Percentiles rank a stretch among this genome's conserved stretches.
phyloP scores from a whole-genome alignment of 2,113 vertebrate genomes.

The Myotis yumanensis region DNA sequence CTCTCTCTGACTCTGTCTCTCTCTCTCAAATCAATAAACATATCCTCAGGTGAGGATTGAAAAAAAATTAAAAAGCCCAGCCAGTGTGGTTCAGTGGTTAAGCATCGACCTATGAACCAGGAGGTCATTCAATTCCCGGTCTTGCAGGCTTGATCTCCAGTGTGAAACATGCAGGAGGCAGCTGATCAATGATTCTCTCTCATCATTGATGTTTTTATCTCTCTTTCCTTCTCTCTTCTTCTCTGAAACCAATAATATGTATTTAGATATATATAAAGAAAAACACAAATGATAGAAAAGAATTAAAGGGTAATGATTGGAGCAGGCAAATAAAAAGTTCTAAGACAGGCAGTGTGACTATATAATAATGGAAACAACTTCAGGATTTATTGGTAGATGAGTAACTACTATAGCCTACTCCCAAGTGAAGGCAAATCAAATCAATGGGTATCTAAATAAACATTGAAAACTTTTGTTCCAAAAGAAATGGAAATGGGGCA shows the following conservation, averaged over 20 bases:
- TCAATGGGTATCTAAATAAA: not conserved
- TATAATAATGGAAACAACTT: conserved; percentile 15
- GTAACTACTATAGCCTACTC: not conserved
- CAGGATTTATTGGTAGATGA: conserved; percentile 34
- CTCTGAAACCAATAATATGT: not conserved
- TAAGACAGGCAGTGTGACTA: not conserved
- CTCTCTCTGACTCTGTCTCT: too few species aligned
- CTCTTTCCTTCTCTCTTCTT: not conserved
- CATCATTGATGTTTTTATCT: not conserved
- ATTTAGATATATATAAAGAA: not conserved
- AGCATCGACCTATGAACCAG: too few species aligned
- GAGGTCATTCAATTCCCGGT: too few species aligned
- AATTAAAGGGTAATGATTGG: conserved; percentile 21
- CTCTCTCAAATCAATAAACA: too few species aligned
- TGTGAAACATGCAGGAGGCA: too few species aligned
- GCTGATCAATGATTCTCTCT: not conserved
- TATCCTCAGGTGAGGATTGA: too few species aligned
- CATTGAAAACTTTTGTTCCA: not conserved
- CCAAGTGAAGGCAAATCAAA: not conserved
- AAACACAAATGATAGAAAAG: not conserved
- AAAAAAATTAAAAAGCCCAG: too few species aligned
- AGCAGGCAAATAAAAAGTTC: not conserved
- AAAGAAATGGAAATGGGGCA: conserved; percentile 7
- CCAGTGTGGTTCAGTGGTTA: too few species aligned
- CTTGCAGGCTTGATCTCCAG: too few species aligned